Base-by-base conservation (phyloP, 2,888 invertebrate genomes). In the Eutolmus rufibarbis region DNA sequence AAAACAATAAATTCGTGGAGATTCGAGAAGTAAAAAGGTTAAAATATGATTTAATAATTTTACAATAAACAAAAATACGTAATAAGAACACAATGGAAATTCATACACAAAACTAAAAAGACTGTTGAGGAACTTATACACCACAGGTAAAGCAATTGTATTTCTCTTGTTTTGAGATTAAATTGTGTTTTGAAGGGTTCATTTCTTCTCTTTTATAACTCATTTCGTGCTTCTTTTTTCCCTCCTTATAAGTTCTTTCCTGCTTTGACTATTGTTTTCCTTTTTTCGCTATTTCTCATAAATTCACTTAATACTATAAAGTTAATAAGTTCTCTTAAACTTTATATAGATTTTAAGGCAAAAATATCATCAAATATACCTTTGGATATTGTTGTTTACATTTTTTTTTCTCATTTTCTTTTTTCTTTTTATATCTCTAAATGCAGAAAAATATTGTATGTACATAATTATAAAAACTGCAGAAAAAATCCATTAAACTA, bases 91-190 rank as follows among this genome's bases (percentile, higher is more conserved):
- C 81, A 87, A 74, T 40, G 77, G 51, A 86, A 87, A 87, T 77
- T 56, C 23, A 57, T 78, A 78, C 23, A 81, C 79, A 86, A 78
- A 66, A 66, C 66, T 66, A 66, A 66, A 23, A 66, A 66, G 28
- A 79, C 43, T 89, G 89, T 91, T 89, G 90, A 92, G 92, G 91
- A 92, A 92, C 92, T 92, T 91, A 90, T 91, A 91, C 90, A 91
- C 91, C 91, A 91, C 90, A 91, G 91, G 90, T 90, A 91, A 91
- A 91, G 90, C 90, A 91, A 90, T 90, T 90, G 90, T 88, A 90
- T 89, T 89, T 89, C 85, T 87, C 94, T 94, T 93, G 93, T 93
- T 93, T 94, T 93, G 93, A 93, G 94, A 94, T 93, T 93, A 93
- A 93, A 93, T 94, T 82, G 37, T 76, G 37, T 76, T 94, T 93